Evolutionary conservation across 2,888 invertebrate genomes (phyloP).

Genomic region (Nomada hirtipes): DNA sequence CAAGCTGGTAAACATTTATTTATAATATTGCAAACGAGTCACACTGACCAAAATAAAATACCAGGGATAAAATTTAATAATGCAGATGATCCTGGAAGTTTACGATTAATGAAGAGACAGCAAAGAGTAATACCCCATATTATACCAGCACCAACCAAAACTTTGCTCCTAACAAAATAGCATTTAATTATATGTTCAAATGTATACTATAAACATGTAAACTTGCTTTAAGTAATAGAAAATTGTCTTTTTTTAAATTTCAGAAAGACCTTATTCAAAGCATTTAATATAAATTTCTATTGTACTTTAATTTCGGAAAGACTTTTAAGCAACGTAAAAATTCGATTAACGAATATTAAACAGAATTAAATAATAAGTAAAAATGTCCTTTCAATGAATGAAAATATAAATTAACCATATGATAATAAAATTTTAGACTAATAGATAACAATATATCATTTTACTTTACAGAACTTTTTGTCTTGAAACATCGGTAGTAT

Average conservation of each 20-base stretch:
- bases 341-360: too few species aligned
- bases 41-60: slow-evolving; percentile 72
- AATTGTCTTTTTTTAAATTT: not conserved
- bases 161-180: slow-evolving; percentile 68
- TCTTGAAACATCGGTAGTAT: not conserved
- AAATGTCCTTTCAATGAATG: not conserved
- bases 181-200: slow-evolving; percentile 24
- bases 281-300: too few species aligned
- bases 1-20: not conserved
- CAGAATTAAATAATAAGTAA: not conserved
- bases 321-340: too few species aligned
- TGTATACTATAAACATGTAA: slow-evolving; percentile 11
- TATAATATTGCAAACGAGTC: not conserved
- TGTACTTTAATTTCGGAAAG: too few species aligned
- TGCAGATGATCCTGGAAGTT: slow-evolving; percentile 60
- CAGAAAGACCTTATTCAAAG: too few species aligned
- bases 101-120: slow-evolving; percentile 71
- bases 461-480: not conserved
- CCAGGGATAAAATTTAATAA: slow-evolving; percentile 71
- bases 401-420: not conserved
- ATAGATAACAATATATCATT: slow-evolving; percentile 4
- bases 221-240: not conserved
- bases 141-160: slow-evolving; percentile 72
- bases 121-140: slow-evolving; percentile 72
- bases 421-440: slow-evolving; percentile 3